Evolutionary conservation across 2,888 invertebrate species (phyloP), one percentile per base, ranked within the genome.

Genomic region (Fragum sueziense): DNA sequence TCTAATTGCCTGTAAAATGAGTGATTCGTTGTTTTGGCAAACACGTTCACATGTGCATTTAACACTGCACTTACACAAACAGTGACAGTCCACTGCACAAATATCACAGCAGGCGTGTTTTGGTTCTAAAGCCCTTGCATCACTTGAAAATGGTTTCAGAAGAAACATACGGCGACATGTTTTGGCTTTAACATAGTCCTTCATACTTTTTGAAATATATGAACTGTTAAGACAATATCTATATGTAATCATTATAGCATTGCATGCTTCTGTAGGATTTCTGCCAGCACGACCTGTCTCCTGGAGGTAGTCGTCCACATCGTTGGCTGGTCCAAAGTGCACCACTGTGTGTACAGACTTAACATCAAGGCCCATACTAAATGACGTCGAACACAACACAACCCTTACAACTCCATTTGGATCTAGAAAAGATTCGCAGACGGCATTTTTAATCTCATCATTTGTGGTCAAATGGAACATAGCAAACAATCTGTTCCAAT

Each of bases 301-400:
- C 51, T 73, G 78, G 31, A 78, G 20, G 27, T 74, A 78, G 59
- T 78, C 67, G 47, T 74, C 74, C 17, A 57, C 6, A 47, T 78
- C 74, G 54, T 78, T 74, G 11, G 70, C 52, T 41, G 78, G 67
- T 20, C 78, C 74, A 70, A 74, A 78, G 52, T 74, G 70, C 2
- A 78, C 57, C 4, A 78, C 74, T 31, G 70, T 74, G 34, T 70
- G 59, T n/a, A 74, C 78, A 27, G 57, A 54, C 51, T 74, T 78
- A 2, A 78, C 78, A 57, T 74, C 78, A 11, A 80, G 71, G 2
- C 79, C 79, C 79, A 74, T 78, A 52, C 73, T 76, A 34, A 80
- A 80, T 3, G 79, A 80, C 22, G 72, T 76, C 29, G 79, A 74
- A 67, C 78, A 78, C 17, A 79, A 34, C 34, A 79, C 75, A 31